Base-by-base conservation (phyloP, 1,140 invertebrate species). In the Drosophila ercepeae region DNA sequence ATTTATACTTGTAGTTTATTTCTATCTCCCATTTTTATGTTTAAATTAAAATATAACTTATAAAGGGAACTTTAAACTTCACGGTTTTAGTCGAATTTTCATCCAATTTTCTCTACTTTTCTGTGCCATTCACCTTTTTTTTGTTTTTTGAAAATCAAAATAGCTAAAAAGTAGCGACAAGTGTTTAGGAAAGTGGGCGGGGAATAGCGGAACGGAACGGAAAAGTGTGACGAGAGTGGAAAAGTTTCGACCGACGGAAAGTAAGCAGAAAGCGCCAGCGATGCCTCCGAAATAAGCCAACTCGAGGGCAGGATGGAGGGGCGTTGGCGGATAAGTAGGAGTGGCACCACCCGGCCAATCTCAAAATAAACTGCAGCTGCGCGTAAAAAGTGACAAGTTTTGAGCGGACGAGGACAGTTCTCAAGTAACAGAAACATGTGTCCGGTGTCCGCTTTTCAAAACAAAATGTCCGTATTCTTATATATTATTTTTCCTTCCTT, bases 361-460 rank as follows among this genome's bases (percentile, higher is more conserved):
- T 84, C 79, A 79, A 84, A 86, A 86, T 86, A 86, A 86, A 86
- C 81, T 86, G 81, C 81, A 86, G 81, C 81, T 86, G 81, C 82
- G 81, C 81, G 81, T 88, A 76, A 81, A 86, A 81, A 86, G 81
- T 86, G 81, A 86, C 81, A 86, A 86, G 81, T 86, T 86, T 81
- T 86, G 51, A 52, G 42, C 39, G 71, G 45, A 58, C 19, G 41
- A 44, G 27, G 58, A 61, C 32, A 54, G 44, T 42, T 34, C 51
- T 6, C 39, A 60, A 55, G 44, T 72, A 76, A 82, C 42, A 84
- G 79, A 54, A 83, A 79, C 79, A 83, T 83, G 79, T 83, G 79
- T 83, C 75, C 75, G 60, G 3, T 27, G 18, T 55, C 25, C 53
- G n/a, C 23, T 21, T 19, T 48, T 32, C 23, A 21, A 8, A 41